Conservation (phyloP, 2,113 vertebrate genomes). For the Willisornis vidua region DNA sequence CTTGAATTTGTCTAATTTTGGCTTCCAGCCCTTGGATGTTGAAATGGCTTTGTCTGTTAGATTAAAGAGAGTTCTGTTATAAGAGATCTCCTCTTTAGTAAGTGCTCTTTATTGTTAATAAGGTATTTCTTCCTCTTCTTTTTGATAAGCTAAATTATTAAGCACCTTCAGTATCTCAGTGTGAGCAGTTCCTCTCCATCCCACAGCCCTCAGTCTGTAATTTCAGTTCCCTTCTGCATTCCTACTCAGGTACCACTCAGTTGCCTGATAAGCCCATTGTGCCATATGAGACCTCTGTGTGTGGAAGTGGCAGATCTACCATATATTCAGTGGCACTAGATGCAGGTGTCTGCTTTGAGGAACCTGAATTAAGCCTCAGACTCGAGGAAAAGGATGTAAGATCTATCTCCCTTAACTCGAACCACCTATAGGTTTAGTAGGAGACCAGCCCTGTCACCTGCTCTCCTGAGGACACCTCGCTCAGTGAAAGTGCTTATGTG, state of each 20-base stretch:
- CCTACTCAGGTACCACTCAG: not conserved
- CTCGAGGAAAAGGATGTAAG: not conserved
- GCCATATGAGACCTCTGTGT: not conserved
- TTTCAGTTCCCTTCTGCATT: not conserved
- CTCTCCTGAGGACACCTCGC: not conserved
- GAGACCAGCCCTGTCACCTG: not conserved
- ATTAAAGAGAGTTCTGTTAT: not conserved
- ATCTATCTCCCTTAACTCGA: not conserved
- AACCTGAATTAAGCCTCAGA: not conserved
- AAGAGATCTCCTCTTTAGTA: not conserved
- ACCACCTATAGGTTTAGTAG: not conserved
- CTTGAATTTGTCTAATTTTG: conserved; percentile 47
- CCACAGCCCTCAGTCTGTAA: not conserved
- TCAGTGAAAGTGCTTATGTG: not conserved
- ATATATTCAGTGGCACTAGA: not conserved
- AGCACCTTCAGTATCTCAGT: not conserved
- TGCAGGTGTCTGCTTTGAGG: not conserved
- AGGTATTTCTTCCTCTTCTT: not conserved
- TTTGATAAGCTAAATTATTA: conserved; percentile 3
- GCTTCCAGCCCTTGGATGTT: conserved; percentile 28
- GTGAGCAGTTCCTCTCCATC: not conserved
- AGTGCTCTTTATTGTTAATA: not conserved
- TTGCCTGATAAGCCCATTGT: not conserved
- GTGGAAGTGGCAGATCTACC: not conserved
- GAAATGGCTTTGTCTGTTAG: conserved; percentile 13